A percentile compares a stretch with the other conserved stretches of the same genome.
These are phyloP conservation scores for Nymphalis c-album DNA, from an alignment of 2,888 invertebrate species.

Conservation along the genomic window DNA sequence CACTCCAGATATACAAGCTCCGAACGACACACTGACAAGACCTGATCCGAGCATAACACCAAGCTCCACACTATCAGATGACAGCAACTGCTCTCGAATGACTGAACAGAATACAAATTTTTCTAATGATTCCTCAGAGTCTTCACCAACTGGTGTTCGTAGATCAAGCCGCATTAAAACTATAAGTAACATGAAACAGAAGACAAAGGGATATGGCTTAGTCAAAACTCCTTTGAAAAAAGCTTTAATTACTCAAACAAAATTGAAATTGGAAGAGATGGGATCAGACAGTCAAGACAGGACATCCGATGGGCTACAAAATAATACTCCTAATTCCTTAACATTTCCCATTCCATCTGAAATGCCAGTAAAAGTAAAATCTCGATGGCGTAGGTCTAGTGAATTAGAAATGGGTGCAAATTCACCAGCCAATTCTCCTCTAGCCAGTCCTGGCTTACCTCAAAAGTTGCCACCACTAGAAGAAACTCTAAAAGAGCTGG, in stretches of 20 bases:
- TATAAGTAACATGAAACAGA: constrained; percentile 85
- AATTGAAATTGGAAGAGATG: constrained; percentile 80
- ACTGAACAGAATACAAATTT: constrained; percentile 62
- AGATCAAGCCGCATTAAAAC: constrained; percentile 89
- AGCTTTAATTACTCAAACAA: constrained; percentile 75
- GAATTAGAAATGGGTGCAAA: constrained; percentile 85
- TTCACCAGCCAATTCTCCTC: constrained; percentile 68
- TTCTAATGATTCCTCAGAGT: constrained; percentile 75
- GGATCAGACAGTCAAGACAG: constrained; percentile 80
- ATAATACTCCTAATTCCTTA: constrained; percentile 63
- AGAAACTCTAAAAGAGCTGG: constrained; percentile 46
- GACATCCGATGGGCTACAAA: constrained; percentile 50
- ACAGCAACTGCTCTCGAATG: constrained; percentile 70
- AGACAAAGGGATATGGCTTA: constrained; percentile 84
- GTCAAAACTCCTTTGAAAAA: constrained; percentile 81
- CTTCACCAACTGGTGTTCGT: constrained; percentile 82
- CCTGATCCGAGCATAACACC: constrained; percentile 75
- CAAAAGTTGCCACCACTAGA: constrained; percentile 57
- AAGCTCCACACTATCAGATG: constrained; percentile 73
- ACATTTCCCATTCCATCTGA: constrained; percentile 75
- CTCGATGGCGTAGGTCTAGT: constrained; percentile 88
- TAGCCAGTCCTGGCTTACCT: constrained; percentile 66
- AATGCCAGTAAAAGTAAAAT: constrained; percentile 90
- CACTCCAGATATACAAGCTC: constrained; percentile 59
- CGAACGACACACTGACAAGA: constrained; percentile 53